These are phyloP conservation scores for Aleiodes testaceus DNA, from an alignment of 2,888 invertebrate species.

Conservation along the genomic window DNA sequence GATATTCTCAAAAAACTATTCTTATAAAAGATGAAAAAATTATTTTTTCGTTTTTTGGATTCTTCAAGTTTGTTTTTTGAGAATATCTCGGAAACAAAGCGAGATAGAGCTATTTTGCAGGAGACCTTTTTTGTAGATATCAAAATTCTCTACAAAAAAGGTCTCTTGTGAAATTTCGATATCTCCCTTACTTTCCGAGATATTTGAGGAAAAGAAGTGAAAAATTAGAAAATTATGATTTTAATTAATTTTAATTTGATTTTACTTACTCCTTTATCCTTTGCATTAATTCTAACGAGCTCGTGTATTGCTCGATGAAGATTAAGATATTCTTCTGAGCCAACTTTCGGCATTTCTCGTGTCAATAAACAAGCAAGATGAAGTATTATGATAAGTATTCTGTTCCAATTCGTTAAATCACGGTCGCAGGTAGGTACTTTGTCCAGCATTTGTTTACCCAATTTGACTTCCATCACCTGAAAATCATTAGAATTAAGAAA, in stretches of 20 bases:
- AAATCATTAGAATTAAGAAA: not conserved
- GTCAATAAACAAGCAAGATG: slow-evolving; percentile 88
- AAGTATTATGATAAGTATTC: slow-evolving; percentile 89
- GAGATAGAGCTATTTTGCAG: too few relatives aligned
- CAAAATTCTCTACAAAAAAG: too few relatives aligned
- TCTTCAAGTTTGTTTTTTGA: too few relatives aligned
- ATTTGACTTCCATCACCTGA: slow-evolving; percentile 81
- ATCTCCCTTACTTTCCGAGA: too few relatives aligned
- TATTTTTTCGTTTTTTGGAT: too few relatives aligned
- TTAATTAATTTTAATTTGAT: not conserved
- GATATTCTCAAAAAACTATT: too few relatives aligned
- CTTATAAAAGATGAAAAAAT: too few relatives aligned
- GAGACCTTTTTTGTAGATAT: too few relatives aligned
- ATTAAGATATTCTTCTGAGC: slow-evolving; percentile 74
- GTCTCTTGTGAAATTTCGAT: too few relatives aligned
- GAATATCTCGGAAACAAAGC: too few relatives aligned
- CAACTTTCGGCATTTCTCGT: slow-evolving; percentile 75
- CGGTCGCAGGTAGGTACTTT: slow-evolving; percentile 79
- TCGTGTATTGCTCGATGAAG: slow-evolving; percentile 85
- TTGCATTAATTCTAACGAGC: slow-evolving; percentile 83
- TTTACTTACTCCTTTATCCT: slow-evolving; percentile 70
- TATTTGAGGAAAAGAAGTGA: too few relatives aligned
- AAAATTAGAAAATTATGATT: too few relatives aligned
- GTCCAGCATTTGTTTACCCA: slow-evolving; percentile 78
- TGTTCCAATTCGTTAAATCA: slow-evolving; percentile 85